phyloP scores from a whole-genome alignment of 1,140 invertebrate species.

The Coelopa frigida region DNA sequence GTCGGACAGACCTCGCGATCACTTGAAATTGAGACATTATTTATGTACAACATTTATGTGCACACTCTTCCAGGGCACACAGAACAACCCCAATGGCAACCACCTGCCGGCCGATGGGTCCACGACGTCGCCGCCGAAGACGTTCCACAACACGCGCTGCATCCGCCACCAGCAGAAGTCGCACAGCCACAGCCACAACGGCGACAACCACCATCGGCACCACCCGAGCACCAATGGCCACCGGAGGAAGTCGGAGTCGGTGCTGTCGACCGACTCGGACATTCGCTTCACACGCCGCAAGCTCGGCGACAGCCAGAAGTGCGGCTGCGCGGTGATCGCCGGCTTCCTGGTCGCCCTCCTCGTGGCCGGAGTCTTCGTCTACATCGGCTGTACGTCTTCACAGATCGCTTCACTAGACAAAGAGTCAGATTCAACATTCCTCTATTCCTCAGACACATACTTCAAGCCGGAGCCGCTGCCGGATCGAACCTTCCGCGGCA shows the following conservation, averaged over 20 bases:
- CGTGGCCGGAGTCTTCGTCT: conserved; percentile 72
- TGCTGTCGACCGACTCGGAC: conserved; percentile 73
- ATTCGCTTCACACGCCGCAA: conserved; percentile 77
- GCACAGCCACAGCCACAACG: conserved; percentile 24
- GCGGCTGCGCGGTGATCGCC: conserved; percentile 76
- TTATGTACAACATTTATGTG: not conserved
- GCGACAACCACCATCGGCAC: conserved; percentile 25
- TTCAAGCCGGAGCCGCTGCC: conserved; percentile 64
- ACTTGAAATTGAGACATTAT: no score
- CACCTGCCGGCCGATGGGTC: conserved; percentile 10
- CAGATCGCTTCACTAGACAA: not conserved
- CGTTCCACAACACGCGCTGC: conserved; percentile 40
- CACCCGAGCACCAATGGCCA: conserved; percentile 8
- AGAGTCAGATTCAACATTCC: conserved; percentile 18
- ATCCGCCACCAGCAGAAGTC: conserved; percentile 40
- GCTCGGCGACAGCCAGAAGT: conserved; percentile 67
- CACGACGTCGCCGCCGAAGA: conserved; percentile 22
- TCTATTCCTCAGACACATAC: conserved; percentile 66
- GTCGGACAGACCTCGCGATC: no score
- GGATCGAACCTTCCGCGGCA: conserved; percentile 71
- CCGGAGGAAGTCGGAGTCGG: conserved; percentile 60
- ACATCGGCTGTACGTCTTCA: conserved; percentile 73
- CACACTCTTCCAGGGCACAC: conserved; percentile 2
- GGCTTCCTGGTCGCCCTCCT: conserved; percentile 73
- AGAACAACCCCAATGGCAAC: conserved; percentile 10